Base-by-base conservation (phyloP, 2,113 vertebrate genomes). In the Poeciliopsis retropinna region DNA sequence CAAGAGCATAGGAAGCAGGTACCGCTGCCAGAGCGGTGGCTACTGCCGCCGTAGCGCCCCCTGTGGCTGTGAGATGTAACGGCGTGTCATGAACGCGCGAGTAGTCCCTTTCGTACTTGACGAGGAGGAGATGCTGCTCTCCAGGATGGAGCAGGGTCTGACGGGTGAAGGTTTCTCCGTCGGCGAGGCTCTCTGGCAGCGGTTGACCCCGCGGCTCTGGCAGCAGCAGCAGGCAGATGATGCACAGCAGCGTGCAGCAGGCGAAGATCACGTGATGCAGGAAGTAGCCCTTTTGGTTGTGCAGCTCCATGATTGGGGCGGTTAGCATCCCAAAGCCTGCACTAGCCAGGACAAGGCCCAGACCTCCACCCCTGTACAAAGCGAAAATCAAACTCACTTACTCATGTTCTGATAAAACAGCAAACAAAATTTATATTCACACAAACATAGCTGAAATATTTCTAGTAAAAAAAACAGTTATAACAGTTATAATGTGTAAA, bases 231-330 rank as follows among this genome's bases (percentile, higher is more conserved):
- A 99, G 97, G 90, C 98, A 99, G 93, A 98, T 99, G 94, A 98
- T 99, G 94, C 97, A 99, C 91, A 99, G 96, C 86, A 99, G 96
- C 0, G 97, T 99, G 92, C 97, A 99, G 94, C 97, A 98, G 86
- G 97, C 97, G 0, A 99, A 98, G 94, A 99, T 98, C 91, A 99
- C 95, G 0, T 99, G 97, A 81, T 99, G 98, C 74, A 99, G 94
- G 93, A 99, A 99, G 94, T 98, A 99, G 77, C 98, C 98, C 90
- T 98, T 98, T 95, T 99, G 97, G 94, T 99, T 99, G 94, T 99
- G 98, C 15, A 99, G 97, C 88, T 99, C 98, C 93, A 99, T 99
- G 91, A 99, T 97, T 60, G 97, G 97, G 0, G 97, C 97, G 0
- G 97, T 98, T 81, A 99, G 93, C 95, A 97, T 98, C 31, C 98